phyloP scores from a whole-genome alignment of 1,140 invertebrate species.

The Nixonia krombeini region DNA sequence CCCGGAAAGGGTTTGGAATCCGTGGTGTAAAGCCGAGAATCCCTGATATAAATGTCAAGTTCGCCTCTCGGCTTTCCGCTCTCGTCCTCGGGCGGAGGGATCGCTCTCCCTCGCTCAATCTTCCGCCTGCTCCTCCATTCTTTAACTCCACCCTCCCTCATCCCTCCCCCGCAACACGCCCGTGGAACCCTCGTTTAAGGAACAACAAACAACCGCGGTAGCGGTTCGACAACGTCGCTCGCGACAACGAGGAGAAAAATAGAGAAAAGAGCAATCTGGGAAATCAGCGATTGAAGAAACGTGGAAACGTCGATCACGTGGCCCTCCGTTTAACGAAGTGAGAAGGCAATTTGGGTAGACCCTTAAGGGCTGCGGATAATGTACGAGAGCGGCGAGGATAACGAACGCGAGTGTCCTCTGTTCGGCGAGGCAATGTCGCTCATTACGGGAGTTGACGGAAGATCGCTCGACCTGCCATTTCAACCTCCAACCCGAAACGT shows the following conservation, averaged over 20 bases:
- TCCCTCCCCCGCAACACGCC: conserved; percentile 30
- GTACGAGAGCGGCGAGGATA: conserved; percentile 61
- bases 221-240: too few relatives aligned
- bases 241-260: conserved; percentile 13
- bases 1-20: conserved; percentile 57
- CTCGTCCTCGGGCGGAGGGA: conserved; percentile 52
- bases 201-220: conserved; percentile 62
- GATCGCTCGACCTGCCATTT: too few relatives aligned
- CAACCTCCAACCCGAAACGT: too few relatives aligned
- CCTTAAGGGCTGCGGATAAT: conserved; percentile 62
- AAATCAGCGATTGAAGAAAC: conserved; percentile 31
- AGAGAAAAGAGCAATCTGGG: conserved; percentile 8
- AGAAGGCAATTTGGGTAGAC: conserved; percentile 68
- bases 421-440: conserved; percentile 64
- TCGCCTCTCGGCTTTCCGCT: conserved; percentile 63
- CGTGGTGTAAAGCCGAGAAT: conserved; percentile 69
- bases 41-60: conserved; percentile 70
- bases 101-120: conserved; percentile 51
- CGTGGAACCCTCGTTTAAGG: conserved; percentile 37
- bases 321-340: conserved; percentile 63
- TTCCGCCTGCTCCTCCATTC: conserved; percentile 38
- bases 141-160: conserved; percentile 27
- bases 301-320: too few relatives aligned
- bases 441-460: conserved; percentile 63
- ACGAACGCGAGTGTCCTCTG: conserved; percentile 69